A percentile compares a stretch with the other conserved stretches of the same genome.
phyloP scores from a whole-genome alignment of 2,113 vertebrate genomes.

The Vulpes vulpes region DNA sequence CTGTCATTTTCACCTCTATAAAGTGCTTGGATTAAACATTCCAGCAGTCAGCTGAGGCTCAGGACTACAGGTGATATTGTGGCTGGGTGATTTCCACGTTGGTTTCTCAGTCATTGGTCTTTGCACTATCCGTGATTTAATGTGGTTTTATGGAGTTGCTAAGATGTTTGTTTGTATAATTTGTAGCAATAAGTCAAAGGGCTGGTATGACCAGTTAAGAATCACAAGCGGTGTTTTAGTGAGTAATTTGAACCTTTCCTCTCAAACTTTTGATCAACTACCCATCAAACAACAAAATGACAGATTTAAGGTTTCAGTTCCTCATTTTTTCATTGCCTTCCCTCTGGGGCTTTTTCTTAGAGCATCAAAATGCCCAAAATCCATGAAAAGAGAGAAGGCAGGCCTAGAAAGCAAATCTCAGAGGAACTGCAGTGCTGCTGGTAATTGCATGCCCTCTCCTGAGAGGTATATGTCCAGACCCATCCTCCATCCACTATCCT shows the following conservation, averaged over 20 bases:
- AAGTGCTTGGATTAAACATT: not conserved
- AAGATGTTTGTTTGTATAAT: conserved; percentile 38
- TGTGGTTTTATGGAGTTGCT: conserved; percentile 26
- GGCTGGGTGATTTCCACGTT: not conserved
- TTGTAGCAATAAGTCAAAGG: conserved; percentile 59
- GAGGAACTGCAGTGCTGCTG: not conserved
- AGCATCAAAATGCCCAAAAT: conserved; percentile 34
- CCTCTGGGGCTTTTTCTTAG: not conserved
- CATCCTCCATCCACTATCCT: accelerated
- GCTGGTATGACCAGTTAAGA: conserved; percentile 39
- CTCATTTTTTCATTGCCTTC: not conserved
- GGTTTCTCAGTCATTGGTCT: conserved; percentile 13
- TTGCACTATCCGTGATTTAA: not conserved
- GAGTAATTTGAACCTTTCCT: conserved; percentile 46
- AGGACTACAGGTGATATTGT: not conserved
- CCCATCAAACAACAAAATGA: conserved; percentile 44
- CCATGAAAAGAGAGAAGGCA: not conserved
- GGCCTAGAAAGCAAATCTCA: not conserved
- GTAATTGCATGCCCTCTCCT: not conserved
- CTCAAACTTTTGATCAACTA: conserved; percentile 55
- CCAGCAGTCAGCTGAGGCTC: not conserved
- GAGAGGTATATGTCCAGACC: not conserved
- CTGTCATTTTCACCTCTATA: not conserved
- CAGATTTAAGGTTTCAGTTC: conserved; percentile 51
- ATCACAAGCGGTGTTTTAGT: conserved; percentile 42